phyloP scores from a whole-genome alignment of 2,888 invertebrate species.

The Lasioglossum villosulum region DNA sequence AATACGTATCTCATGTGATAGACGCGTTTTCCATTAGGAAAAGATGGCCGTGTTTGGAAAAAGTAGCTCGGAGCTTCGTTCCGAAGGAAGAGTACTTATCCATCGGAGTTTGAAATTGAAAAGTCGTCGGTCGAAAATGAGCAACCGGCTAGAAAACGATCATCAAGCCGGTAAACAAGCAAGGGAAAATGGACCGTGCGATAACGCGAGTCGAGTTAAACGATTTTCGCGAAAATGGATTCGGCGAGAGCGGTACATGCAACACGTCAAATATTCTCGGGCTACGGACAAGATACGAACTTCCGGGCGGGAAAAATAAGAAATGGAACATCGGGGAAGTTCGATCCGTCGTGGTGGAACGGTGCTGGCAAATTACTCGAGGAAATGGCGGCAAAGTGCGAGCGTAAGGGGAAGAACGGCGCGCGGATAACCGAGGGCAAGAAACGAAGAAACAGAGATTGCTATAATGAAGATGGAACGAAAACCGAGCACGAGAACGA shows the following conservation, averaged over 20 bases:
- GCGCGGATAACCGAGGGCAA: not conserved
- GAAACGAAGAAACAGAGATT: not conserved
- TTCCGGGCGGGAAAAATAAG: constrained; percentile 34
- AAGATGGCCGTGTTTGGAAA: not conserved
- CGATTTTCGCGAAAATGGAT: constrained; percentile 30
- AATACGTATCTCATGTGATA: no score
- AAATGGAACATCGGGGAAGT: constrained; percentile 35
- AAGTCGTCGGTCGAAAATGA: constrained; percentile 20
- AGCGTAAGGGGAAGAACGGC: not conserved
- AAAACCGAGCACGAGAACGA: not conserved
- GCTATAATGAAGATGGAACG: constrained; percentile 18
- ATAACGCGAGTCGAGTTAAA: constrained; percentile 22
- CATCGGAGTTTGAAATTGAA: constrained; percentile 8
- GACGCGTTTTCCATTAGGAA: not conserved
- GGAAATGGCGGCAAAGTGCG: constrained; percentile 26
- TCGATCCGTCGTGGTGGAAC: constrained; percentile 23
- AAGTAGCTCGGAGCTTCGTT: not conserved
- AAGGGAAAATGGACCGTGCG: constrained; percentile 17
- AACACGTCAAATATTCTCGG: constrained; percentile 40
- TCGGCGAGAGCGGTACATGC: not conserved
- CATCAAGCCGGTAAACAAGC: constrained; percentile 24
- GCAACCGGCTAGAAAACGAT: constrained; percentile 11
- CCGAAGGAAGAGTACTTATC: not conserved
- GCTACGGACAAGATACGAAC: not conserved
- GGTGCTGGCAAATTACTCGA: constrained; percentile 28